A percentile compares a stretch with the other conserved stretches of the same genome.
Evolutionary conservation across 2,888 invertebrate species (phyloP).

Genomic region (Vesta saturnalis): DNA sequence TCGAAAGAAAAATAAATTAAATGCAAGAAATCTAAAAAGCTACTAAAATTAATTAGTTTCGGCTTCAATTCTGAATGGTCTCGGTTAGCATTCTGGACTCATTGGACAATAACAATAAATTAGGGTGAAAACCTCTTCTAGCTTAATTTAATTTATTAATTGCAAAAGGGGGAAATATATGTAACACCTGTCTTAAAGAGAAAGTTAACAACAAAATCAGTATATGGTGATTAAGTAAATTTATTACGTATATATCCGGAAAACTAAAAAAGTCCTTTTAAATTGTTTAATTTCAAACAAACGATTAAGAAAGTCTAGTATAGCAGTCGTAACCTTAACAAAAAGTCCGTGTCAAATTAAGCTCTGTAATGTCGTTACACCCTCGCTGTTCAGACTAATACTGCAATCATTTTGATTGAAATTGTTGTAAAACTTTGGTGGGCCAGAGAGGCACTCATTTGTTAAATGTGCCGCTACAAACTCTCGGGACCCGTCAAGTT

Average conservation of each 20-base stretch:
- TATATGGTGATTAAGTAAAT: background rate
- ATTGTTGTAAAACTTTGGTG: slow-evolving; percentile 59
- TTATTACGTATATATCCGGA: slow-evolving; percentile 23
- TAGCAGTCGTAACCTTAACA: slow-evolving; percentile 44
- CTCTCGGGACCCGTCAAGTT: slow-evolving; percentile 50
- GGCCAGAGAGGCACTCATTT: slow-evolving; percentile 53
- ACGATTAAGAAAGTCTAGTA: slow-evolving; percentile 40
- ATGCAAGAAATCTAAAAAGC: slow-evolving; percentile 1
- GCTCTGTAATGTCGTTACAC: slow-evolving; percentile 44
- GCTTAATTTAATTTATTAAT: slow-evolving; percentile 34
- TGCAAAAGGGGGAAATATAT: slow-evolving; percentile 21
- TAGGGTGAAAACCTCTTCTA: slow-evolving; percentile 20
- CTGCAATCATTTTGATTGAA: slow-evolving; percentile 59
- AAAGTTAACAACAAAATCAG: background rate
- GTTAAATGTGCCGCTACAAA: slow-evolving; percentile 53
- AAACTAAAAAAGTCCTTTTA: slow-evolving; percentile 33
- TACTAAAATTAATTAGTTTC: background rate
- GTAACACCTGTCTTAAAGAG: slow-evolving; percentile 24
- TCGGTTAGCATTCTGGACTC: slow-evolving; percentile 16
- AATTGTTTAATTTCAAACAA: slow-evolving; percentile 45
- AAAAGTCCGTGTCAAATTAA: slow-evolving; percentile 51
- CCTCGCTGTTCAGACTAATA: slow-evolving; percentile 51
- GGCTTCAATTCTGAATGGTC: slow-evolving; percentile 12
- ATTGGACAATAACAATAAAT: slow-evolving; percentile 29
- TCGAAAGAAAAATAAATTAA: background rate